Base-by-base conservation (phyloP, 2,888 invertebrate genomes). In the Octodonta nipae region DNA sequence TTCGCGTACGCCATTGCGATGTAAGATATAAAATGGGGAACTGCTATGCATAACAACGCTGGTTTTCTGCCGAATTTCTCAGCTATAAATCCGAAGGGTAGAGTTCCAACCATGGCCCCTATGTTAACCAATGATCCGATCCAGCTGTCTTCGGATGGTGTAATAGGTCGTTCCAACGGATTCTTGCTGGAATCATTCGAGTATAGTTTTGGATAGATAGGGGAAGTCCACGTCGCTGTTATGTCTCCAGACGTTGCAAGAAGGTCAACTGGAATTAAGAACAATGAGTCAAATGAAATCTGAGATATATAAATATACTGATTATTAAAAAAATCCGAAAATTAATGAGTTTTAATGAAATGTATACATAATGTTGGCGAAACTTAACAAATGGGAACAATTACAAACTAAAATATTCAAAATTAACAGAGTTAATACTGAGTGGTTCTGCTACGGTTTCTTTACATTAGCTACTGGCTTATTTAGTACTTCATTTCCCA, bases 31-130 rank as follows among this genome's bases (percentile, higher is more conserved):
- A 50, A 31, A 30, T 50, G 50, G 6, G 51, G 51, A 11, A 52
- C 20, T 6, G 50, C 50, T 13, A 50, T 37, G n/a, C 75, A 67
- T 4, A 83, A 52, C 4, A 84, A 61, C 1, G 73, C 70, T 64
- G 67, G 68, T 61, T 77, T 81, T 14, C 80, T 66, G 1, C 82
- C 82, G 33, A 75, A 62, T 41, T 61, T 70, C 26, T 78, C 73
- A 0, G 77, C 72, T 3, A 73, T 56, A 8, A 69, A 68, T 11
- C 80, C 80, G 1, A 75, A 77, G 7, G 71, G 54, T 49, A 80
- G 75, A 0, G 81, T 76, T 2, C 81, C 81, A 59, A 65, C 34
- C n/a, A 63, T 56, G 1, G 68, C 65, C 3, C 70, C 70, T 22
- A 68, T 30, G 1, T 64, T 56, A 4, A 65, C 45, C 22, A 68